Evolutionary conservation across 2,113 vertebrate species (phyloP).

Genomic region (Xiphias gladius): DNA sequence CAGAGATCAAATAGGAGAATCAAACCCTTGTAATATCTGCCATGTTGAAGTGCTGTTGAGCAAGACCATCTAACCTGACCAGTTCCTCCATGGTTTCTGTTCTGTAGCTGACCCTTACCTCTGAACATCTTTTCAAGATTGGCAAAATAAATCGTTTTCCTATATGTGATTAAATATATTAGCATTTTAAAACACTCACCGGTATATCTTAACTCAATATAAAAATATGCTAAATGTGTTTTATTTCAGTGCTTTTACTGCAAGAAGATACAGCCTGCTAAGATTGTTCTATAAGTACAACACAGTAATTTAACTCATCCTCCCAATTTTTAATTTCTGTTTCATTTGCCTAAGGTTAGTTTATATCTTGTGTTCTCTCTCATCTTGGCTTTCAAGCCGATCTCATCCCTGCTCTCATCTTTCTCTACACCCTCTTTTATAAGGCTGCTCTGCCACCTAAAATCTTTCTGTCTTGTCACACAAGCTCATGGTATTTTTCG

Average conservation of each 20-base stretch:
- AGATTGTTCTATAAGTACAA: slow-evolving; percentile 12
- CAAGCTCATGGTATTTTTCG: background rate
- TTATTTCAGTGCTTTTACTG: background rate
- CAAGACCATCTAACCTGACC: no score
- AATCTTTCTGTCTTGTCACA: background rate
- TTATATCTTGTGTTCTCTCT: background rate
- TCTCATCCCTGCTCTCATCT: slow-evolving; percentile 19
- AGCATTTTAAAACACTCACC: background rate
- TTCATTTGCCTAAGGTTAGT: background rate
- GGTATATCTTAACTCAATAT: background rate
- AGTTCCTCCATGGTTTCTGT: background rate
- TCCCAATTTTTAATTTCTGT: background rate
- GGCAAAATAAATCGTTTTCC: background rate
- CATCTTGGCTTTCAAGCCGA: slow-evolving; percentile 28
- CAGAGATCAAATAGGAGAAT: background rate
- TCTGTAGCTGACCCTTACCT: background rate
- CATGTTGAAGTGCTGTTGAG: background rate
- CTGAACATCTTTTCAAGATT: background rate
- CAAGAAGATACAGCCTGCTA: background rate
- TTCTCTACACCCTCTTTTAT: background rate
- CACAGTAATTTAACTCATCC: slow-evolving; percentile 20
- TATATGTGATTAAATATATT: background rate
- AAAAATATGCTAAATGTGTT: background rate
- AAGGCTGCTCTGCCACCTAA: background rate
- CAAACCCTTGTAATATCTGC: background rate